Evolutionary conservation across 2,113 vertebrate genomes (phyloP), one percentile per base, ranked within the genome.

Genomic region (Halichoeres trimaculatus): DNA sequence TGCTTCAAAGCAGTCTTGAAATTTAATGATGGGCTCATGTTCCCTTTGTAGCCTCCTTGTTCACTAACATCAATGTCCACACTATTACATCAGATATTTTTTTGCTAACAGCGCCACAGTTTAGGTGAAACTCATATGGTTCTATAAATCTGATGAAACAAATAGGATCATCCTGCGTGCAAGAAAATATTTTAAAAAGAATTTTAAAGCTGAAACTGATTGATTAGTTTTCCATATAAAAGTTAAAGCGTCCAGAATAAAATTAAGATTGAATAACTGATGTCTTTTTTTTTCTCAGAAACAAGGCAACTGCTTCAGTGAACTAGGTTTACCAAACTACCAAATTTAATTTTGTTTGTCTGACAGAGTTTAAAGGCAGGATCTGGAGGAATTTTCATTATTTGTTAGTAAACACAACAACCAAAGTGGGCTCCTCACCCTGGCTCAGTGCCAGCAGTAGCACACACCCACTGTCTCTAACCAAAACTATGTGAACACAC

Each of bases 1-100:
- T 17, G 76, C 74, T 61, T 67, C 63, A 77, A 62, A 80, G 70
- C 54, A 4, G 67, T 67, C 47, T 22, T 34, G 45, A 83, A 74
- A 83, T 66, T 53, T 51, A 59, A 19, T 71, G 69, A 74, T 65
- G 2, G 78, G 51, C 71, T 68, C 55, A 20, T 0, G 6, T 24
- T 74, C 50, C 51, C 22, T 79, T 67, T 83, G 55, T 67, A 64
- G 53, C 19, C n/a, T 0, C 50, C 23, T 58, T 41, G 2, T 43
- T 67, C 51, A 7, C 5, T 22, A 36, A 74, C 23, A 61, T 69
- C n/a, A 65, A 23, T 72, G 62, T 23, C 14, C 13, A 17, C 4
- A 45, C 56, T 10, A 2, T 22, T 34, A 3, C 52, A 74, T 54
- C 43, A 9, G 0, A 52, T 17, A 5, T 20, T 58, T 65, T 38